Evolutionary conservation across 2,113 vertebrate species (phyloP).

Genomic region (Tachuris rubrigastra): DNA sequence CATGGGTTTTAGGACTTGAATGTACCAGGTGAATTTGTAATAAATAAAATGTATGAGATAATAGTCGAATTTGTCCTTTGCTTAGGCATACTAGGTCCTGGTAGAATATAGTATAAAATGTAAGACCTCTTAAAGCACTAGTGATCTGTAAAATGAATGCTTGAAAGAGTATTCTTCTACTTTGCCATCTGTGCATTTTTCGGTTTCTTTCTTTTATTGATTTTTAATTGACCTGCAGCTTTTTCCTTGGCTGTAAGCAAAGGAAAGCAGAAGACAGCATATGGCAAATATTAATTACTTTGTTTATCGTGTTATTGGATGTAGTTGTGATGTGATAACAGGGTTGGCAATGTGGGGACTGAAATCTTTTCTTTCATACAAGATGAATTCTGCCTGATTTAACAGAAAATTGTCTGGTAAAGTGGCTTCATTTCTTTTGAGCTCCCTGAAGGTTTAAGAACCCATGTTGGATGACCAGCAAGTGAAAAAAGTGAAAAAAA

Average conservation of each 20-base stretch:
- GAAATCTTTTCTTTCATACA: background rate
- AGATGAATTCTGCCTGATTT: background rate
- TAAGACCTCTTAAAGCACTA: background rate
- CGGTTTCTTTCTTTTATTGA: slow-evolving; percentile 14
- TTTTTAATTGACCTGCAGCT: slow-evolving; percentile 35
- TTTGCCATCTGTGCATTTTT: slow-evolving; percentile 28
- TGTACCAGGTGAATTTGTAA: background rate
- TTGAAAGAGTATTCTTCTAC: background rate
- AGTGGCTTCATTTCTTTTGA: background rate
- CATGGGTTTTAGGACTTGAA: background rate
- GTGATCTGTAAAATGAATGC: background rate
- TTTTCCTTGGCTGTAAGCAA: background rate
- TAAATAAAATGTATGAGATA: background rate
- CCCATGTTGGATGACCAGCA: background rate
- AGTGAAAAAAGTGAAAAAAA: background rate
- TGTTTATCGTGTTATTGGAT: background rate
- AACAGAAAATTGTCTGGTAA: background rate
- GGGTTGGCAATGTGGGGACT: background rate
- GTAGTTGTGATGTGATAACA: background rate
- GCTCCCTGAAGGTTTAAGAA: background rate
- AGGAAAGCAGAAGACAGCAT: slow-evolving; percentile 4
- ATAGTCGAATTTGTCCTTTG: background rate
- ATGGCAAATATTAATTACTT: slow-evolving; percentile 29
- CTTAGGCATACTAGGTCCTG: background rate
- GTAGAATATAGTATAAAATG: background rate